Conservation (phyloP, 2,888 invertebrate genomes). For the Noctua fimbriata region DNA sequence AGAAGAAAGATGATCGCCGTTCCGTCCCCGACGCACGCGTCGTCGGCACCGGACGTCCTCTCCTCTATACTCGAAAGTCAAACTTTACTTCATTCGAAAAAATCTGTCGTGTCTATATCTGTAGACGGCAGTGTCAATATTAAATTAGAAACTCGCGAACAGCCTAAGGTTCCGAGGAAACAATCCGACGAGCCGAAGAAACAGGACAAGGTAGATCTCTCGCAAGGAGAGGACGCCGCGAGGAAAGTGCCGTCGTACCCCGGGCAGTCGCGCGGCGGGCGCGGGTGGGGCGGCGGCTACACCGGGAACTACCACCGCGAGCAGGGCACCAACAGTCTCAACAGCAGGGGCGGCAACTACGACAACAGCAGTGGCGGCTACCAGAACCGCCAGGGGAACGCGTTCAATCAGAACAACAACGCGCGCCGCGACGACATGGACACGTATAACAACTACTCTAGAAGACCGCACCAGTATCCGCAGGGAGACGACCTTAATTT, state of each 20-base stretch:
- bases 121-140: constrained; percentile 92
- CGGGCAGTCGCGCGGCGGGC: constrained; percentile 89
- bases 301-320: constrained; percentile 71
- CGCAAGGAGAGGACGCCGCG: constrained; percentile 74
- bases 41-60: constrained; percentile 91
- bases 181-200: constrained; percentile 38
- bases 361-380: constrained; percentile 69
- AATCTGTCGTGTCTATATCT: constrained; percentile 90
- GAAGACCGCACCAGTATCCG: constrained; percentile 75
- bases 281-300: constrained; percentile 87
- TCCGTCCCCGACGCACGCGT: constrained; percentile 82
- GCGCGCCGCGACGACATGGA: constrained; percentile 73
- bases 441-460: constrained; percentile 73
- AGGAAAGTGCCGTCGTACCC: constrained; percentile 92
- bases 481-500: constrained; percentile 71
- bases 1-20: constrained; percentile 87
- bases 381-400: constrained; percentile 68
- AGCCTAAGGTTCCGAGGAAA: constrained; percentile 17
- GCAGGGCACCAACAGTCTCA: constrained; percentile 90
- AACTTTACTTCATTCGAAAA: constrained; percentile 92
- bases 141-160: constrained; percentile 74
- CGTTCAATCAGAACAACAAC: constrained; percentile 66
- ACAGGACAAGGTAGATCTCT: constrained; percentile 73
- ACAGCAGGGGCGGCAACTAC: constrained; percentile 79
- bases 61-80: constrained; percentile 93